Evolutionary conservation across 2,888 invertebrate genomes (phyloP).

Genomic region (Ophion obscuratus): DNA sequence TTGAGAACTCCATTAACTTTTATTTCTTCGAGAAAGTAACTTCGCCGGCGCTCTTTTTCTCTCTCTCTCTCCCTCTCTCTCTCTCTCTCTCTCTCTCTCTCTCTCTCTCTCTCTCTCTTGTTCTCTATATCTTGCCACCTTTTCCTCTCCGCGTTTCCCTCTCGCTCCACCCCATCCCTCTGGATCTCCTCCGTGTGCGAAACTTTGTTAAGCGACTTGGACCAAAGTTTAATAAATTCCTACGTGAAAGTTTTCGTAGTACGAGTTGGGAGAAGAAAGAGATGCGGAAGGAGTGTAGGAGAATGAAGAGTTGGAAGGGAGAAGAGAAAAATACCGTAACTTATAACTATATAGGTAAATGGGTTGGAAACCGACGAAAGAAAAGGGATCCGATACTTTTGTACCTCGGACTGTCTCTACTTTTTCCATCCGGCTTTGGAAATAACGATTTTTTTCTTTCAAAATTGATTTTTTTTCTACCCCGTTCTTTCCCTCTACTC

Average conservation of each 20-base stretch:
- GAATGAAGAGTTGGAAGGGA: constrained; percentile 52
- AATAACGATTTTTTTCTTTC: constrained; percentile 28
- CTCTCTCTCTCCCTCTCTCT: constrained; percentile 57
- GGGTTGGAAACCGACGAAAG: constrained; percentile 52
- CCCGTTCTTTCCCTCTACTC: constrained; percentile 25
- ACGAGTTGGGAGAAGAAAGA: constrained; percentile 52
- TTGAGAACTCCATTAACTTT: constrained; percentile 82
- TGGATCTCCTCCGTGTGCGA: constrained; percentile 69
- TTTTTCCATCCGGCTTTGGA: constrained; percentile 33
- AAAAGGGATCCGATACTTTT: constrained; percentile 51
- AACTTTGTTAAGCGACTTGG: constrained; percentile 83
- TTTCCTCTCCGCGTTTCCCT: constrained; percentile 56
- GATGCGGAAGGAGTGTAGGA: constrained; percentile 45
- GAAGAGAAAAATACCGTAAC: constrained; percentile 49
- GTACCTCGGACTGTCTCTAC: constrained; percentile 9
- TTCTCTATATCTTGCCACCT: constrained; percentile 57
- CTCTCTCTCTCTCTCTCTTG: constrained; percentile 64
- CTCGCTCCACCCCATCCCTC: constrained; percentile 43
- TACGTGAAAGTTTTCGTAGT: constrained; percentile 78
- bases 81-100: constrained; percentile 56
- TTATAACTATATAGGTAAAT: constrained; percentile 58
- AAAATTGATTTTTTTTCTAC: constrained; percentile 14
- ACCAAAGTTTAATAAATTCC: constrained; percentile 83
- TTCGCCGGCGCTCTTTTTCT: constrained; percentile 71
- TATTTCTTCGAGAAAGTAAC: constrained; percentile 82